These are phyloP conservation scores for Sander vitreus DNA, from an alignment of 2,113 vertebrate genomes.

Conservation along the genomic window DNA sequence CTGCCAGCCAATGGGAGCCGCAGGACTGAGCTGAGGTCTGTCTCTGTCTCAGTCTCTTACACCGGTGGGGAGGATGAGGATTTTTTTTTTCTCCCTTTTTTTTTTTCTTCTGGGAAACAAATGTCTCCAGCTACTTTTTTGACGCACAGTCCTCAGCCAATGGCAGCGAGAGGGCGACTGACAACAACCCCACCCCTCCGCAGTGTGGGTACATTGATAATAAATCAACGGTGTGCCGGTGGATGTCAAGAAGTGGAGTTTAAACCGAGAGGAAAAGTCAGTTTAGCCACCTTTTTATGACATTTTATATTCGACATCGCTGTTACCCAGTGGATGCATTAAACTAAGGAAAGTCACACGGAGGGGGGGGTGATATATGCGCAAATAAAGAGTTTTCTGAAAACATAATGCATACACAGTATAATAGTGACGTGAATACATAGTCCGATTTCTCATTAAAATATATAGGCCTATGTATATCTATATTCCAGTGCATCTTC, in stretches of 20 bases:
- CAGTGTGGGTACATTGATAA: conserved; percentile 86
- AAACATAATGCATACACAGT: background rate
- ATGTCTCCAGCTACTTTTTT: conserved; percentile 96
- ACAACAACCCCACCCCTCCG: conserved; percentile 88
- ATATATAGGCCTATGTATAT: background rate
- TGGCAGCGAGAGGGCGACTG: conserved; percentile 92
- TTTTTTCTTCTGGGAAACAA: conserved; percentile 88
- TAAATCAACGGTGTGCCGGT: conserved; percentile 65
- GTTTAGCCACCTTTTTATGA: conserved; percentile 35
- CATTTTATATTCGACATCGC: conserved; percentile 8
- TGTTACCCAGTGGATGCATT: background rate
- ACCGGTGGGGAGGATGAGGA: conserved; percentile 89
- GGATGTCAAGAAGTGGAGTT: conserved; percentile 59
- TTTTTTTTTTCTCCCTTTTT: conserved; percentile 8
- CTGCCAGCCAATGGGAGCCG: conserved; percentile 84
- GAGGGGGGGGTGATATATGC: background rate
- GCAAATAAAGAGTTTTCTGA: conserved; percentile 19
- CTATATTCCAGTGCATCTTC: background rate
- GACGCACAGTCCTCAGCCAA: conserved; percentile 98
- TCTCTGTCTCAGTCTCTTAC: conserved; percentile 79
- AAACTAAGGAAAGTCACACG: background rate
- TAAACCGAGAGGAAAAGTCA: conserved; percentile 40
- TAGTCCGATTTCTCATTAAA: background rate
- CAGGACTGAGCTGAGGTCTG: conserved; percentile 89
- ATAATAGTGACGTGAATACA: background rate